A percentile compares a stretch with the other conserved stretches of the same genome.
Evolutionary conservation across 2,888 invertebrate genomes (phyloP).

Genomic region (Harpagoxenus sublaevis): DNA sequence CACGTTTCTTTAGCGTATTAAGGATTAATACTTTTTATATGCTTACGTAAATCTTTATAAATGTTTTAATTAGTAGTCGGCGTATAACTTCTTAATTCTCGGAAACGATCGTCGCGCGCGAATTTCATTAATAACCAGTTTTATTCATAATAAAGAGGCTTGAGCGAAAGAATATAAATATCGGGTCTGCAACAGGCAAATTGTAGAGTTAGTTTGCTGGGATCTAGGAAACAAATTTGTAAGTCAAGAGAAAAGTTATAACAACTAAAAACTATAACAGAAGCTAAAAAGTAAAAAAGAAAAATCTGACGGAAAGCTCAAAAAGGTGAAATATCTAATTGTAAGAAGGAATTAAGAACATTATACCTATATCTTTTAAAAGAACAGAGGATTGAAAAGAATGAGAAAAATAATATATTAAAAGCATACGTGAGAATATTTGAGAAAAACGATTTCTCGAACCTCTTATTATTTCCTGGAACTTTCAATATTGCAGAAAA

Average conservation of each 20-base stretch:
- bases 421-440: not conserved
- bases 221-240: not conserved
- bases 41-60: not conserved
- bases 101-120: not conserved
- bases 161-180: constrained; percentile 3
- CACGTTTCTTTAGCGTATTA: no score
- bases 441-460: not conserved
- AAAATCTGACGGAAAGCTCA: not conserved
- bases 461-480: not conserved
- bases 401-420: not conserved
- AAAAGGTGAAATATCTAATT: not conserved
- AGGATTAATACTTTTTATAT: not conserved
- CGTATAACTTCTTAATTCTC: not conserved
- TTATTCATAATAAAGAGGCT: not conserved
- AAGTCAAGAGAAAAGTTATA: not conserved
- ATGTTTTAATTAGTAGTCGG: not conserved
- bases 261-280: not conserved
- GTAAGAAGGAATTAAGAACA: not conserved
- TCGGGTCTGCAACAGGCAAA: not conserved
- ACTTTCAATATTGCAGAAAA: not conserved
- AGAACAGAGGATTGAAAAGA: not conserved
- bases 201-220: not conserved
- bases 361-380: not conserved
- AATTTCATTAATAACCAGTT: constrained; percentile 22
- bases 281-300: not conserved